phyloP scores from a whole-genome alignment of 1,140 invertebrate genomes.

The Drosophila azteca region DNA sequence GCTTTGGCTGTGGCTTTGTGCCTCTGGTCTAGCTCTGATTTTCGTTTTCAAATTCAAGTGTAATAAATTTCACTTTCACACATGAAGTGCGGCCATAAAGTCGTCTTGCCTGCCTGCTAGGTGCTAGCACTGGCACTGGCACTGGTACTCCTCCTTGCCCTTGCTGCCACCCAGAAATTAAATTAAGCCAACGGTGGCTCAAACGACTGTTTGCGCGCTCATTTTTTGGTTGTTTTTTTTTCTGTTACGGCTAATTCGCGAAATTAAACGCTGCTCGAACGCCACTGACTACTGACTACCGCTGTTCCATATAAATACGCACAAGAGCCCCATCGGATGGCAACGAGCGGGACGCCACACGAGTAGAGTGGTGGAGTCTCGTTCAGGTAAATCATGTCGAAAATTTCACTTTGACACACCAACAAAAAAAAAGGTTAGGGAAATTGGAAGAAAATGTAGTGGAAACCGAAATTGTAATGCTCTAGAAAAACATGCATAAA shows the following conservation, averaged over 20 bases:
- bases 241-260: slow-evolving; percentile 57
- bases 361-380: slow-evolving; percentile 8
- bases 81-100: slow-evolving; percentile 59
- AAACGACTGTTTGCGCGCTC: slow-evolving; percentile 11
- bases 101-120: slow-evolving; percentile 34
- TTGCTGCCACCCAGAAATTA: slow-evolving; percentile 3
- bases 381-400: slow-evolving; percentile 64
- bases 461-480: slow-evolving; percentile 23
- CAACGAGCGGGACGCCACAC: slow-evolving; percentile 25
- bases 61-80: slow-evolving; percentile 82
- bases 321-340: slow-evolving; percentile 16
- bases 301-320: slow-evolving; percentile 69
- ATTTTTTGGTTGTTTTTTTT: slow-evolving; percentile 10
- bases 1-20: too few relatives aligned
- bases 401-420: slow-evolving; percentile 68
- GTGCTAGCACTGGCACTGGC: slow-evolving; percentile 18
- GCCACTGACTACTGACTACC: slow-evolving; percentile 31
- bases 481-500: neutral
- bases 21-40: slow-evolving; percentile 57
- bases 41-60: slow-evolving; percentile 67
- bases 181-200: slow-evolving; percentile 10
- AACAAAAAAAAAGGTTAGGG: slow-evolving; percentile 8
- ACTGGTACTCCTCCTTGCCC: neutral
- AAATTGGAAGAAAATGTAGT: neutral
- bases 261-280: slow-evolving; percentile 45